Evolutionary conservation across 2,797 vertebrate genomes (phyloP), one percentile per base, ranked within the genome.

Genomic region (Anolis apletophallus): DNA sequence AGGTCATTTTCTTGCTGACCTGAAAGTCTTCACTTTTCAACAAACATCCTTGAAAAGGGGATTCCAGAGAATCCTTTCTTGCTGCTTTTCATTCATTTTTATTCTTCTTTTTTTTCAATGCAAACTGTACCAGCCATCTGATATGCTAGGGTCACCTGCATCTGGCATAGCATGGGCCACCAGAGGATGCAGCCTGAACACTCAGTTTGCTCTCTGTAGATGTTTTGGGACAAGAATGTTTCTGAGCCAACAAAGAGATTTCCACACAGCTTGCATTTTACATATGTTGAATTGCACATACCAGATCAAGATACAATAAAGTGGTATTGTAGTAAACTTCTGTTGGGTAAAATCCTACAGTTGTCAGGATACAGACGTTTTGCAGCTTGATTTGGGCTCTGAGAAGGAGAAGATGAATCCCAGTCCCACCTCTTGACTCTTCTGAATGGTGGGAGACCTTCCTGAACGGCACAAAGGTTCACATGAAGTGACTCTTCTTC

Each of bases 251-350:
- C 40, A 68, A 68, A 13, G 10, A 23, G 21, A n/a, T 79, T 13
- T 23, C 34, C 54, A 61, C 21, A 61, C 14, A 36, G 23, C 40
- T 59, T 68, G 23, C 40, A 67, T 17, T 32, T 68, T 32, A 40
- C 19, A 23, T 21, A 55, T 74, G 21, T 57, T 10, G 80, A 61
- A 86, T 79, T 61, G 77, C 11, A 21, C 32, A 36, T 40, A 34
- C 11, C 21, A n/a, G n/a, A n/a, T n/a, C n/a, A 7, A 5, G 8
- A 29, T 21, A 54, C 5, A 36, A 23, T 40, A 73, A 5, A 36
- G 34, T 68, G 77, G 11, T 40, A 32, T 11, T 34, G 29, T 32
- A 46, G 1, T 0, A 3, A 1, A 73, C 12, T 10, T 85, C 77
- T 83, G 40, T 34, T 32, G 5, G n/a, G 5, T 79, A 59, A 89